Percentiles rank a stretch among this genome's conserved stretches.
These are phyloP conservation scores for Diorhabda sublineata DNA, from an alignment of 1,140 invertebrate genomes.

Conservation along the genomic window DNA sequence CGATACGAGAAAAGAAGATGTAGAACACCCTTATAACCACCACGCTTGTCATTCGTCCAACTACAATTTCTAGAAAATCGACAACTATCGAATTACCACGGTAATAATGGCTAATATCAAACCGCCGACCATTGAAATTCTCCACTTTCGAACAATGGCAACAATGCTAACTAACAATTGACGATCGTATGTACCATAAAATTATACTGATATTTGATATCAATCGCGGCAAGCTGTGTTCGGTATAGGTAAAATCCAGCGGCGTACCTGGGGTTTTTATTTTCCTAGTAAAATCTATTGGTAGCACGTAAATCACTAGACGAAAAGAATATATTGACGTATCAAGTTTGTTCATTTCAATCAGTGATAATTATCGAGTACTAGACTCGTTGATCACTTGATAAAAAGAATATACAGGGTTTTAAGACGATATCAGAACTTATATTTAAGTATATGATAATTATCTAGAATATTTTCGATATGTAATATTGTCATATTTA, in stretches of 20 bases:
- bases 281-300: too few species aligned
- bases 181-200: constrained; percentile 16
- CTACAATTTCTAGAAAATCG: background rate
- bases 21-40: constrained; percentile 4
- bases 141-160: constrained; percentile 14
- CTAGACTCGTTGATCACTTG: too few species aligned
- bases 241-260: constrained; percentile 15
- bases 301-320: too few species aligned
- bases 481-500: too few species aligned
- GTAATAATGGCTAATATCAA: constrained; percentile 15
- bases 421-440: too few species aligned
- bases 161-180: constrained; percentile 14
- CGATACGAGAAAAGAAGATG: background rate
- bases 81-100: constrained; percentile 9
- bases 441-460: too few species aligned
- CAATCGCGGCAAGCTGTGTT: constrained; percentile 18
- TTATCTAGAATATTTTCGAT: too few species aligned
- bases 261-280: background rate
- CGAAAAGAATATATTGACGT: too few species aligned
- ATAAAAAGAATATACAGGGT: too few species aligned
- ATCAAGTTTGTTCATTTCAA: too few species aligned
- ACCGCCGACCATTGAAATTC: constrained; percentile 12
- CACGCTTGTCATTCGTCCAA: constrained; percentile 4
- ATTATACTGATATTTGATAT: constrained; percentile 29
- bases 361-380: too few species aligned